Percentiles rank a stretch among this genome's conserved stretches.
phyloP scores from a whole-genome alignment of 2,888 invertebrate genomes.

The Temnothorax unifasciatus region DNA sequence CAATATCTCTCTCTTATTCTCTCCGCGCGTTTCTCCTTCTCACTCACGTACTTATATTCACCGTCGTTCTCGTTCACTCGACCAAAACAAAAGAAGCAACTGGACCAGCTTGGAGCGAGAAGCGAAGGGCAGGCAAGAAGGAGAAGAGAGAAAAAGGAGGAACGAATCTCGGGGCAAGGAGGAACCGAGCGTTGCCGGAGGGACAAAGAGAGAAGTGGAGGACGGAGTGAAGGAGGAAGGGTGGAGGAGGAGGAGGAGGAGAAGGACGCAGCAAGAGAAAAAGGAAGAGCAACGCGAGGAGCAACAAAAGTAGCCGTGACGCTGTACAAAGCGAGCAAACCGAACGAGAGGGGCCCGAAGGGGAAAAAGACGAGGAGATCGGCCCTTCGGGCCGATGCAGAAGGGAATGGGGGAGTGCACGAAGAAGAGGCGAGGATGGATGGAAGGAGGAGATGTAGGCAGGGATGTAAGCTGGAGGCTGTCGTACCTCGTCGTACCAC shows the following conservation, averaged over 20 bases:
- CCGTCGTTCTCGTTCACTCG: slow-evolving; percentile 62
- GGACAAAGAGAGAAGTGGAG: slow-evolving; percentile 51
- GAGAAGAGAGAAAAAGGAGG: slow-evolving; percentile 54
- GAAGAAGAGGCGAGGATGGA: slow-evolving; percentile 64
- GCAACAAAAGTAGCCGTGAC: slow-evolving; percentile 80
- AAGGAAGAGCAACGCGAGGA: slow-evolving; percentile 67
- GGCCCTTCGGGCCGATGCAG: slow-evolving; percentile 69
- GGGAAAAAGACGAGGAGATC: slow-evolving; percentile 74
- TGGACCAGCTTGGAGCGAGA: slow-evolving; percentile 46
- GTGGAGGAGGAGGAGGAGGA: slow-evolving; percentile 54
- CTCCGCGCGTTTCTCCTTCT: slow-evolving; percentile 28
- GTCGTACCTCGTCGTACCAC: slow-evolving; percentile 63
- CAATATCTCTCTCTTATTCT: slow-evolving; percentile 52
- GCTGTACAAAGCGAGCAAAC: slow-evolving; percentile 77
- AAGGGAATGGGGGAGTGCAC: slow-evolving; percentile 59
- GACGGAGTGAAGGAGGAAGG: slow-evolving; percentile 55
- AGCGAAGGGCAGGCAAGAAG: slow-evolving; percentile 58
- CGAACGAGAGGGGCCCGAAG: slow-evolving; percentile 63
- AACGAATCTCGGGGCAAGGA: slow-evolving; percentile 48
- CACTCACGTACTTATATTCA: slow-evolving; percentile 29
- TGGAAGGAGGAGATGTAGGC: slow-evolving; percentile 61
- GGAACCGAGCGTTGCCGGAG: slow-evolving; percentile 44
- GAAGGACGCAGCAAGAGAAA: slow-evolving; percentile 67
- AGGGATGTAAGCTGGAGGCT: slow-evolving; percentile 77
- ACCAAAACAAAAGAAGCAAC: slow-evolving; percentile 71